Conservation (phyloP, 2,113 vertebrate genomes). For the Petaurus breviceps region DNA sequence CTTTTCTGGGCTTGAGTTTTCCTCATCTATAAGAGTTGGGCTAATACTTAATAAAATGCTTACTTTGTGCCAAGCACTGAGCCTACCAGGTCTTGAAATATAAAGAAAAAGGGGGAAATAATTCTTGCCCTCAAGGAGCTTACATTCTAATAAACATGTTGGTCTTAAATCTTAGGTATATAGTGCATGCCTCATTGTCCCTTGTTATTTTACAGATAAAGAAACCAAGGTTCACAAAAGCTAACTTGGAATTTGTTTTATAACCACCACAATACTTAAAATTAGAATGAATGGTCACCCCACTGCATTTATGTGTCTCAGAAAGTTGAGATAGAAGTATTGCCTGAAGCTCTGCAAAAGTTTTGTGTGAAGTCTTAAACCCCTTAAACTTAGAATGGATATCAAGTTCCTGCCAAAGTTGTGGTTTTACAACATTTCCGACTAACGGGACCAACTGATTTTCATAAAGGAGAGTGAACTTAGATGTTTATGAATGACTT, state of each 20-base stretch:
- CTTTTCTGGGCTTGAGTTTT: neutral
- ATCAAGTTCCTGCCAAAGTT: conserved; percentile 14
- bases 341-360: neutral
- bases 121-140: neutral
- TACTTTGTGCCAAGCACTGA: neutral
- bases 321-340: neutral
- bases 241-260: neutral
- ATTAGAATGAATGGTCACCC: neutral
- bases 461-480: conserved; percentile 46
- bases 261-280: neutral
- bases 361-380: neutral
- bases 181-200: neutral
- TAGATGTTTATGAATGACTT: conserved; percentile 51
- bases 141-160: neutral
- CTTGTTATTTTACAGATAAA: neutral
- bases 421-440: conserved; percentile 40
- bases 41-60: neutral
- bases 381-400: neutral
- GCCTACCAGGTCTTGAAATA: neutral
- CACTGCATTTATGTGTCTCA: accelerated
- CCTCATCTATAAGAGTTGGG: neutral
- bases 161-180: neutral
- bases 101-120: neutral
- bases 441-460: conserved; percentile 2
- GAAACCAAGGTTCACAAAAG: neutral